These are phyloP conservation scores for Cinclus cinclus DNA, from an alignment of 2,113 vertebrate species.

Conservation along the genomic window DNA sequence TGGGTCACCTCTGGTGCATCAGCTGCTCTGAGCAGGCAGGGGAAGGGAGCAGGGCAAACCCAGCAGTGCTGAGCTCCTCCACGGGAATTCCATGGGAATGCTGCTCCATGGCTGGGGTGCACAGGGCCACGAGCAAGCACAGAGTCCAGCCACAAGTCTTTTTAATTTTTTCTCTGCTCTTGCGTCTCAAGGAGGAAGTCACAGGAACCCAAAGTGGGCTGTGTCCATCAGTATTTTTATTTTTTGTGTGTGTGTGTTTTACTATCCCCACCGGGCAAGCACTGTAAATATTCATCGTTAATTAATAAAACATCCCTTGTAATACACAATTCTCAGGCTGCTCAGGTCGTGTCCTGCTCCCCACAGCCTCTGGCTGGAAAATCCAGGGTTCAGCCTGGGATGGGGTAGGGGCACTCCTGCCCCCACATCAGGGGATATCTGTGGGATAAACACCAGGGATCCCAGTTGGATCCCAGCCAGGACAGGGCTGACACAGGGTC, in stretches of 20 bases:
- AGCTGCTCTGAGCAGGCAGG: not conserved
- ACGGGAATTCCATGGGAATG: not conserved
- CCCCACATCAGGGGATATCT: rapidly evolving
- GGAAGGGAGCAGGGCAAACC: not conserved
- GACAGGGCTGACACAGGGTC: not conserved
- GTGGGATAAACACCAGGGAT: rapidly evolving
- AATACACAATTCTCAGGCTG: not conserved
- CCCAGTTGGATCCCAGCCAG: not conserved
- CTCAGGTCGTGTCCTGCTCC: rapidly evolving
- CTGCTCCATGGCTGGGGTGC: not conserved
- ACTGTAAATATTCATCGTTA: not conserved
- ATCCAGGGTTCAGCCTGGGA: rapidly evolving
- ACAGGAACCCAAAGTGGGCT: not conserved
- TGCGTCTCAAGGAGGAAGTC: not conserved
- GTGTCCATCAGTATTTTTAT: not conserved
- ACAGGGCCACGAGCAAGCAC: not conserved
- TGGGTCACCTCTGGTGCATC: not conserved
- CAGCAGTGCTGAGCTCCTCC: not conserved
- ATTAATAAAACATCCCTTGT: not conserved
- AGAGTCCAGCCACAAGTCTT: rapidly evolving
- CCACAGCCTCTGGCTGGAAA: not conserved
- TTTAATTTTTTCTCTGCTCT: not conserved
- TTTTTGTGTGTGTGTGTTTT: not conserved
- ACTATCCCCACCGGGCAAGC: not conserved
- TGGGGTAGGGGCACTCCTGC: not conserved